Evolutionary conservation across 2,113 vertebrate species (phyloP).

Genomic region (Callospermophilus lateralis): DNA sequence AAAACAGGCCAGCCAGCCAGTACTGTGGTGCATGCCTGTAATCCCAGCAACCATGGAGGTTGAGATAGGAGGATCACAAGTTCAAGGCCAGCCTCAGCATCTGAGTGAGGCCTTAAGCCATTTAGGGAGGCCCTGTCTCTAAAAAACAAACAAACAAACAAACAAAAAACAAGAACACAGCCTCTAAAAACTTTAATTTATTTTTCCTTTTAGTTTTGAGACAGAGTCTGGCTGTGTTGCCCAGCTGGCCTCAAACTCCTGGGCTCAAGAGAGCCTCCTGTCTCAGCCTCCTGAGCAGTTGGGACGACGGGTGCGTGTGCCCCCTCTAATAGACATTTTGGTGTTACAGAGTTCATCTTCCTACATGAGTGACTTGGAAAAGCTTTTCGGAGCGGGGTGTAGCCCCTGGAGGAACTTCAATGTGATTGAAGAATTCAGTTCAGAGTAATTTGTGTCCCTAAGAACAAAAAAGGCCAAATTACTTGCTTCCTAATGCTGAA

Average conservation of each 20-base stretch:
- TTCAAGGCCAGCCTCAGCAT: too few species aligned
- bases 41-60: too few species aligned
- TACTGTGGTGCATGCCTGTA: too few species aligned
- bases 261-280: neutral
- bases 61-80: too few species aligned
- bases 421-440: neutral
- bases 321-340: neutral
- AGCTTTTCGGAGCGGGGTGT: neutral
- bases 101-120: too few species aligned
- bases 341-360: neutral
- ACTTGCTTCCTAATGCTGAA: slow-evolving; percentile 9
- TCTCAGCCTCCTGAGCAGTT: neutral
- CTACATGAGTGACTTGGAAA: neutral
- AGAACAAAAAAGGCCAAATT: neutral
- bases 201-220: neutral
- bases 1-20: neutral
- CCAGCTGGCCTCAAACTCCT: neutral
- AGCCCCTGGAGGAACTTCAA: neutral
- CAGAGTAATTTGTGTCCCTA: neutral
- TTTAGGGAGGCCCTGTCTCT: too few species aligned
- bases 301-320: too few species aligned
- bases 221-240: neutral
- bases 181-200: neutral
- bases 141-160: too few species aligned
- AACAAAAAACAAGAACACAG: too few species aligned